Evolutionary conservation across 1,140 invertebrate species (phyloP), one percentile per base, ranked within the genome.

Genomic region (Lycorma delicatula): DNA sequence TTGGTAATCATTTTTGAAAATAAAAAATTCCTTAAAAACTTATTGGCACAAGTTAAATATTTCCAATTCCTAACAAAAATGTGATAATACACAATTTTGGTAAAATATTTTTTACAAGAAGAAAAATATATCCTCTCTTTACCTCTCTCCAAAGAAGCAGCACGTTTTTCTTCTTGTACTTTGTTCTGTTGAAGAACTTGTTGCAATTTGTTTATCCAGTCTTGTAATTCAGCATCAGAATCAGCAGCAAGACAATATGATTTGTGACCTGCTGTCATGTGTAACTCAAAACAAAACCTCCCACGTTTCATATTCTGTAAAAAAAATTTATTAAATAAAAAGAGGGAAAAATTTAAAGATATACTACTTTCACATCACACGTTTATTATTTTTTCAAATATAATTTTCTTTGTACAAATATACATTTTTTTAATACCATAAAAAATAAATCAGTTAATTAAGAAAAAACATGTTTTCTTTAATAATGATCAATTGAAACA

Each of bases 171-270:
- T 61, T 87, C 85, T 67, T 85, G 81, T 26, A 81, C 77, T 69
- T 86, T 86, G 65, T 85, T 85, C 61, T 85, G 81, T 51, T 83
- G 82, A 61, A 90, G 71, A n/a, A 90, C 86, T 22, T 80, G 81
- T 48, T 76, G 82, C 1, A 91, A 71, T 64, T 85, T 86, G 16
- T 71, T 77, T 12, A 88, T 73, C 92, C 92, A 96, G 67, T 90
- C 89, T 63, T 85, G 84, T 65, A 91, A 80, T 62, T 95, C 91
- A 13, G 77, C 71, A 68, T 94, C 91, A 68, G 78, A 89, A 63
- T 94, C 91, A 0, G 91, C 83, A n/a, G 89, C 87, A 63, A 95
- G 79, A 20, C 87, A 81, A 66, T 89, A 91, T 0, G 86, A 87
- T 69, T 90, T 90, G 58, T 86, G 82, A 27, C 84, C 84, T 12